Percentiles rank a stretch among this genome's conserved stretches.
Evolutionary conservation across 2,113 vertebrate species (phyloP).

Genomic region (Pangasianodon gigas): DNA sequence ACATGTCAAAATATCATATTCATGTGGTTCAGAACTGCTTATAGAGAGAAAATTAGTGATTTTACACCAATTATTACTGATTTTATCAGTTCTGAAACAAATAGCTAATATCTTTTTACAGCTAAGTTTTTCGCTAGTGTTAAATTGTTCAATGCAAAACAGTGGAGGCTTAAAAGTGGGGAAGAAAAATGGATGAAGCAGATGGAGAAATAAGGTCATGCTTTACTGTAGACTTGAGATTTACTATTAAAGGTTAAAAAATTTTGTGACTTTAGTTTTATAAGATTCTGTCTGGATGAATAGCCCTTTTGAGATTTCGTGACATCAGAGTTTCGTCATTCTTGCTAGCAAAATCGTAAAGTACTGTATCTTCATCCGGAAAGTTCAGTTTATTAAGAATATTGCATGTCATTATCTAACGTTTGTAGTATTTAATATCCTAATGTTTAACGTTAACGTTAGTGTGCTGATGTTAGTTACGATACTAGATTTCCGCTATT

Average conservation of each 20-base stretch:
- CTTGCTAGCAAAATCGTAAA: background rate
- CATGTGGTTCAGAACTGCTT: background rate
- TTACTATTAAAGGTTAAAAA: too few species aligned
- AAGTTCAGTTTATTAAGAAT: background rate
- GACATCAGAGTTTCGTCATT: too few species aligned
- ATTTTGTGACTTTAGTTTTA: background rate
- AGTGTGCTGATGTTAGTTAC: background rate
- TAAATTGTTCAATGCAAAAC: background rate
- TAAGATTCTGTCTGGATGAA: background rate
- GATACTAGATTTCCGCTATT: background rate
- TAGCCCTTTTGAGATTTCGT: background rate
- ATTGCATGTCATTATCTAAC: background rate
- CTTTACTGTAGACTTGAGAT: too few species aligned
- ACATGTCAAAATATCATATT: background rate
- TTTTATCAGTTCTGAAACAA: background rate
- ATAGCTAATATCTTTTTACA: background rate
- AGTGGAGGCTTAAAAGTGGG: background rate
- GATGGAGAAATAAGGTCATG: background rate
- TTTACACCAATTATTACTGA: background rate
- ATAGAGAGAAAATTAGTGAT: background rate
- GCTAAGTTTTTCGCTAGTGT: background rate
- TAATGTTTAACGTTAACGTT: background rate
- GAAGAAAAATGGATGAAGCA: background rate
- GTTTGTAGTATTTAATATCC: background rate
- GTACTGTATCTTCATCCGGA: background rate